Evolutionary conservation across 2,113 vertebrate species (phyloP).

Genomic region (Polypterus senegalus): DNA sequence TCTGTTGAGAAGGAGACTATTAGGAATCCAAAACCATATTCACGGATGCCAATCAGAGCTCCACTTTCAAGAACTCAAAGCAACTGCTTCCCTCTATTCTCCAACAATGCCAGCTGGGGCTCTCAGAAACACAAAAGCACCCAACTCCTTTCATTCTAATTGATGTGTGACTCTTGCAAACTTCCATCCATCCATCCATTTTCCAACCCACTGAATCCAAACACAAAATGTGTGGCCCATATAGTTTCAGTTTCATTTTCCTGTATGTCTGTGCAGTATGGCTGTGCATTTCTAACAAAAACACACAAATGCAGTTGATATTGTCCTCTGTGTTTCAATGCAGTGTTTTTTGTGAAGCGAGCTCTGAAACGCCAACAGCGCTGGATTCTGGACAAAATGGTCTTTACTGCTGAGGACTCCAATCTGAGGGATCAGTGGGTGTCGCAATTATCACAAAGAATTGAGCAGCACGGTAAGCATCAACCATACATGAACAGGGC

Average conservation of each 20-base stretch:
- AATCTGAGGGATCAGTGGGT: conserved; percentile 18
- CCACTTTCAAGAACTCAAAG: background rate
- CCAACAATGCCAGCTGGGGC: background rate
- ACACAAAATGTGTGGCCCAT: no score
- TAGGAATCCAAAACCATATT: background rate
- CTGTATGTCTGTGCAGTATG: background rate
- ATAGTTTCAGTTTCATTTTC: no score
- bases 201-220: no score
- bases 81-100: background rate
- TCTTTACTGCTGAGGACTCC: conserved; percentile 11
- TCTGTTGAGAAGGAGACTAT: background rate
- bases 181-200: no score
- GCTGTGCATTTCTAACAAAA: background rate
- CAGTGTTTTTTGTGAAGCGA: conserved; percentile 22
- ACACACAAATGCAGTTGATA: no score
- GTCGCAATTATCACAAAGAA: conserved; percentile 10
- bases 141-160: no score
- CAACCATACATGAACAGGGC: no score
- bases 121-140: no score
- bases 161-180: background rate
- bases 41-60: background rate
- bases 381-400: conserved; percentile 15
- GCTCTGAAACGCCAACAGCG: conserved; percentile 8
- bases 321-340: background rate
- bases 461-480: conserved; percentile 13